Evolutionary conservation across 2,888 invertebrate species (phyloP).

Genomic region (Himalopsyche anomala): DNA sequence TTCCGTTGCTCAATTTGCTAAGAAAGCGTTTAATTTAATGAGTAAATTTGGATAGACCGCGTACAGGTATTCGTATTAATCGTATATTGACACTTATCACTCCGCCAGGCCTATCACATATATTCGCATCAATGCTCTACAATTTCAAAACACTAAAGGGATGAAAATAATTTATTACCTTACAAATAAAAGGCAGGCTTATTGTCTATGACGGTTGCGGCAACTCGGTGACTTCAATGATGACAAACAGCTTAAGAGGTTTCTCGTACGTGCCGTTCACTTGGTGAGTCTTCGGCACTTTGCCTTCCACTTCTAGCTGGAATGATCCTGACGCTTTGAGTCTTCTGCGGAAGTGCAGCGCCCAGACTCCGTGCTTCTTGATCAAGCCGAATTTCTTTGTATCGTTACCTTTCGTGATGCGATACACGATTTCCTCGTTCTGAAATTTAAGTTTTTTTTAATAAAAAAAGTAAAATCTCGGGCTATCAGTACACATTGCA

Average conservation of each 20-base stretch:
- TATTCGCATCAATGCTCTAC: not conserved
- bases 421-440: slow-evolving; percentile 77
- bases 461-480: no score
- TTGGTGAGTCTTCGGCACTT: slow-evolving; percentile 67
- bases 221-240: slow-evolving; percentile 72
- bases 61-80: no score
- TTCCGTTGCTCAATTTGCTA: no score
- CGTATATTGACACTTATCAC: not conserved
- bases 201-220: slow-evolving; percentile 53
- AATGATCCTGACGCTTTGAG: slow-evolving; percentile 76
- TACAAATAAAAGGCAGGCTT: slow-evolving; percentile 7
- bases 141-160: slow-evolving; percentile 20
- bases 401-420: slow-evolving; percentile 78
- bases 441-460: slow-evolving; percentile 51
- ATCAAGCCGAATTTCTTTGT: slow-evolving; percentile 77
- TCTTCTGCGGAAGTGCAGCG: slow-evolving; percentile 78
- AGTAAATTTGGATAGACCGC: no score
- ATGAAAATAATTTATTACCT: slow-evolving; percentile 34
- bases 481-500: no score
- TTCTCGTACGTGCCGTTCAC: slow-evolving; percentile 75
- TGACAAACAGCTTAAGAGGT: slow-evolving; percentile 75
- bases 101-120: not conserved
- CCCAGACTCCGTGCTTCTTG: slow-evolving; percentile 78
- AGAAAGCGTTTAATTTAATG: no score
- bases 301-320: slow-evolving; percentile 77